Percentiles rank a stretch among this genome's conserved stretches.
phyloP scores from a whole-genome alignment of 2,797 vertebrate species.

The Huso huso region DNA sequence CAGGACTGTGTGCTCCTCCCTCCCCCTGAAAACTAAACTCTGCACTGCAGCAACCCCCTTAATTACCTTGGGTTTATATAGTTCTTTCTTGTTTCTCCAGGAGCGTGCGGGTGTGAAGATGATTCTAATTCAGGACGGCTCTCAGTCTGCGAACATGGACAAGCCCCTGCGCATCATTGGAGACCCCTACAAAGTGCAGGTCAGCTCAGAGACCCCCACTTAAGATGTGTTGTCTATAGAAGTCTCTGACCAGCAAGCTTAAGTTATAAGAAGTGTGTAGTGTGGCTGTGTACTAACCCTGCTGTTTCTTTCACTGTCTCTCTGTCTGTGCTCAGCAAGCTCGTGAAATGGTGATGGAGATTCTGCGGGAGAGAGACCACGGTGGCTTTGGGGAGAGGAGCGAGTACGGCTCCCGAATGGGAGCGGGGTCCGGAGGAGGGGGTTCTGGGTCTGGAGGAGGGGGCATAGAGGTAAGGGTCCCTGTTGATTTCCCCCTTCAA shows the following conservation, averaged over 20 bases:
- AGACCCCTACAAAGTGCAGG: slow-evolving; percentile 93
- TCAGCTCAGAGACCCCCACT: slow-evolving; percentile 25
- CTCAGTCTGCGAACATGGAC: slow-evolving; percentile 85
- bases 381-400: slow-evolving; percentile 74
- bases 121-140: slow-evolving; percentile 91
- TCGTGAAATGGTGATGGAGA: slow-evolving; percentile 92
- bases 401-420: slow-evolving; percentile 78
- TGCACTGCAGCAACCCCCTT: too few relatives aligned
- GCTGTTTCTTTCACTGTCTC: not conserved
- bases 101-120: slow-evolving; percentile 92
- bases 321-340: slow-evolving; percentile 68
- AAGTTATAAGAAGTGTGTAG: not conserved
- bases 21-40: not conserved
- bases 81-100: slow-evolving; percentile 36
- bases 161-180: slow-evolving; percentile 90
- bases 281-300: not conserved
- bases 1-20: not conserved
- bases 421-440: slow-evolving; percentile 54
- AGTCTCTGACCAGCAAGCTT: too few relatives aligned
- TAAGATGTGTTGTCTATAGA: not conserved
- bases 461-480: slow-evolving; percentile 48
- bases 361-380: slow-evolving; percentile 80
- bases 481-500: not conserved
- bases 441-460: not conserved
- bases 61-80: not conserved